Evolutionary conservation across 1,140 invertebrate species (phyloP), one percentile per base, ranked within the genome.

Genomic region (Glomeris maerens): DNA sequence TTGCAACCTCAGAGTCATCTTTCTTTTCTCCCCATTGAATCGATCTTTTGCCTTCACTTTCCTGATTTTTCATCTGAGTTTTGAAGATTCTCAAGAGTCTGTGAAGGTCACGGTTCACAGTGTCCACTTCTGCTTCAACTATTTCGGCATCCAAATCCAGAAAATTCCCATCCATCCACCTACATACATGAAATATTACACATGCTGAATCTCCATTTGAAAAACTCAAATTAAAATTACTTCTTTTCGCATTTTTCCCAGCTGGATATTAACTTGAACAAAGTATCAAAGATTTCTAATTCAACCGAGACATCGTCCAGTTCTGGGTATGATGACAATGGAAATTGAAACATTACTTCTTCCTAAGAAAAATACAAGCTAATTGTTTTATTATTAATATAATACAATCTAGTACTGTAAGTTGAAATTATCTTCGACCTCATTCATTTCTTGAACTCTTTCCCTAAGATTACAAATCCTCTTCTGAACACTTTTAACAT

Each of bases 141-240:
- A 73, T 68, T 29, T 74, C 68, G 5, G 79, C 77, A 61, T 86
- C 75, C 39, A 93, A 68, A 59, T 84, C 82, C 62, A 85, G 77
- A 67, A 93, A 93, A 2, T 80, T 76, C n/a, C 88, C 89, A 66
- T 92, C 83, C 73, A 91, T 78, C 83, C 87, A 93, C 42, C 65
- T 68, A 22, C 1, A 42, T 38, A 31, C 45, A 31, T 50, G 28
- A 52, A 27, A 14, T 29, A 25, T n/a, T 14, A 2, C 39, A 27
- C 17, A 47, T 25, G 23, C 47, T 14, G 20, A 38, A 10, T n/a
- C n/a, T 28, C 29, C 50, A 7, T 27, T 10, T 3, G 10, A 52
- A 47, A 14, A 36, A 21, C 10, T 42, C 4, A 31, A 23, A 44
- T 44, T 3, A 45, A 14, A 14, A 29, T 50, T 59, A 67, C 41